Evolutionary conservation across 2,113 vertebrate genomes (phyloP).

Genomic region (Neogale vison): DNA sequence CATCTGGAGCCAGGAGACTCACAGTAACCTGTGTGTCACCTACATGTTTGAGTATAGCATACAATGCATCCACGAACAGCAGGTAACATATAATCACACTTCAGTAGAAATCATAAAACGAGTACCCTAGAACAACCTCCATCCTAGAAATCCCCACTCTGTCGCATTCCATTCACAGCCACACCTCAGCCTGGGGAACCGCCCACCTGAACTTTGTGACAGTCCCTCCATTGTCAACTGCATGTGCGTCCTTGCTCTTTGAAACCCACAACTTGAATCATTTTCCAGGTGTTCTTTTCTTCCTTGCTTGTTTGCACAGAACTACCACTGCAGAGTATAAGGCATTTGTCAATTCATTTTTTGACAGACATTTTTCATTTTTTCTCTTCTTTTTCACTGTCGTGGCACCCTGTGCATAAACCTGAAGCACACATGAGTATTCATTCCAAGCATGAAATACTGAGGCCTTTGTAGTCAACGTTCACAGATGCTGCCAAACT

Average conservation of each 20-base stretch:
- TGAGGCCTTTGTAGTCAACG: not conserved
- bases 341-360: not conserved
- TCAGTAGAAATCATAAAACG: not conserved
- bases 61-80: fast-evolving
- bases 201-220: not conserved
- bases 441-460: not conserved
- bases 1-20: not conserved
- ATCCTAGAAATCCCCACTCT: fast-evolving
- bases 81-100: not conserved
- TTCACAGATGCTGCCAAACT: not conserved
- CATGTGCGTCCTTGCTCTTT: not conserved
- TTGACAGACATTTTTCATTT: not conserved
- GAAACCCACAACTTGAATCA: not conserved
- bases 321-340: not conserved
- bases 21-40: fast-evolving
- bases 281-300: not conserved
- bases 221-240: not conserved
- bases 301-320: not conserved
- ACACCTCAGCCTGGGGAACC: fast-evolving
- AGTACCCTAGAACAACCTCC: too few species aligned
- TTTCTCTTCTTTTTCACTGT: not conserved
- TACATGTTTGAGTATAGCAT: too few species aligned
- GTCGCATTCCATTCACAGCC: too few species aligned
- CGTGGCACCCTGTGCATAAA: fast-evolving
- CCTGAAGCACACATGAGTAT: not conserved